Base-by-base conservation (phyloP, 1,140 invertebrate species). In the Euborellia annulipes region DNA sequence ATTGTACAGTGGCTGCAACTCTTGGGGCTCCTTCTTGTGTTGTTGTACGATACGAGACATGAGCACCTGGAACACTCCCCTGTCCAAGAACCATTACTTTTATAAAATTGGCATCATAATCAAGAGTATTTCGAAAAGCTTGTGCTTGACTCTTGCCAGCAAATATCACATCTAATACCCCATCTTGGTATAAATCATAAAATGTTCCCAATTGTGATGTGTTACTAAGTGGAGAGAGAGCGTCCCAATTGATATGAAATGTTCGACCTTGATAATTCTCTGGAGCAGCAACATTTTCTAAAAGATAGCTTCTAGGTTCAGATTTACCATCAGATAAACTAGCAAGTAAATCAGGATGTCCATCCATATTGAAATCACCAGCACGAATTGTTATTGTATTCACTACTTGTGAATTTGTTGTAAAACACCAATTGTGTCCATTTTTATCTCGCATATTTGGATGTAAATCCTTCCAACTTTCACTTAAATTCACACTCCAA, bases 351-450 rank as follows among this genome's bases (percentile, higher is more conserved):
- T 98, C 93, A 7, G 90, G 88, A 67, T 85, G 96, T 0, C 92
- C 92, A 67, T 98, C 92, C 75, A 94, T 80, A 59, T 96, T 92
- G 52, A 86, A 91, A 63, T 98, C 92, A 1, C 89, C 92, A 52
- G 79, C 79, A 39, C 88, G 69, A 34, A 93, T 67, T 2, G 84
- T 85, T 16, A 92, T 84, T 0, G 79, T 85, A 82, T 65, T 58
- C 21, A 56, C 61, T 13, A 45, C 54, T 19, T 34, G 39, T 21
- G 49, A 59, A 36, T n/a, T 51, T 40, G 17, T 48, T 19, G n/a
- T 63, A 63, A 85, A 86, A 13, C 73, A 65, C 82, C 85, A 86
- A 2, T n/a, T 20, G 13, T 44, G 27, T 13, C 36, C 36, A 9
- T 17, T 8, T 19, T 16, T 2, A 39, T 44, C 41, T 17, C 30